phyloP scores from a whole-genome alignment of 2,888 invertebrate species.

The Melitaea athalia region DNA sequence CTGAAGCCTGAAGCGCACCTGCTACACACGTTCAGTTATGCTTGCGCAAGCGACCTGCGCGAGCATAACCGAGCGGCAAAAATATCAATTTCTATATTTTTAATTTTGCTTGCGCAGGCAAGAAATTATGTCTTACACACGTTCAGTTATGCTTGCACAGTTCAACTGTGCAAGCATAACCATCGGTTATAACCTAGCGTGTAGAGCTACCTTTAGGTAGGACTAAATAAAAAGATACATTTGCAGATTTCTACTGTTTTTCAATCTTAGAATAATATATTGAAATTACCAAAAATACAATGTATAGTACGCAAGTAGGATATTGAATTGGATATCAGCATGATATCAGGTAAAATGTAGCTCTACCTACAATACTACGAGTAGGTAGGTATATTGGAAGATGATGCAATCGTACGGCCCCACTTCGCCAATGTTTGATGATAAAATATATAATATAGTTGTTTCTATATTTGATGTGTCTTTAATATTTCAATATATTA shows the following conservation, averaged over 20 bases:
- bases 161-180: no score
- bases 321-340: constrained; percentile 23
- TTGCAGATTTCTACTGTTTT: constrained; percentile 17
- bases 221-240: background rate
- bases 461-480: background rate
- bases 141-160: no score
- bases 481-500: constrained; percentile 1
- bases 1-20: no score
- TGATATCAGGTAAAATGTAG: constrained; percentile 21
- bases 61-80: no score
- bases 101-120: no score
- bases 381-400: constrained; percentile 62
- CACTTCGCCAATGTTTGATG: constrained; percentile 45
- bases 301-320: constrained; percentile 4
- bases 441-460: constrained; percentile 29
- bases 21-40: no score
- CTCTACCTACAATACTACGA: constrained; percentile 36
- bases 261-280: background rate
- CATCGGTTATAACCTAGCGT: no score
- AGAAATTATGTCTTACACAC: no score
- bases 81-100: no score
- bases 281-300: constrained; percentile 15
- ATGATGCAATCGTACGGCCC: constrained; percentile 57
- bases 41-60: no score
- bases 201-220: no score